Evolutionary conservation across 2,888 invertebrate species (phyloP).

Genomic region (Scrobipalpa costella): DNA sequence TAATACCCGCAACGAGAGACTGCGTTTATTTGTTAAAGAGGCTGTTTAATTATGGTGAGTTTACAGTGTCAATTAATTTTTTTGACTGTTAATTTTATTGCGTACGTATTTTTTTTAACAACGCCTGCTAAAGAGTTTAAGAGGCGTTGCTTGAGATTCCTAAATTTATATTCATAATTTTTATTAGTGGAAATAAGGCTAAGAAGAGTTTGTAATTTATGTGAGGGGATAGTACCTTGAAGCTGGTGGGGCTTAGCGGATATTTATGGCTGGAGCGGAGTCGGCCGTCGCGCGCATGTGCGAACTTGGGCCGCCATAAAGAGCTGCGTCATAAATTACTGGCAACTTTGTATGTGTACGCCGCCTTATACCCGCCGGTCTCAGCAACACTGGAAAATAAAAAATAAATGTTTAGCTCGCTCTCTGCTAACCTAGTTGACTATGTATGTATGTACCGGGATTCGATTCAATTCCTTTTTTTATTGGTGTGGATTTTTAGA

Average conservation of each 20-base stretch:
- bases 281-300: conserved; percentile 61
- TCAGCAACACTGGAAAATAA: conserved; percentile 49
- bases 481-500: too few relatives aligned
- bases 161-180: conserved; percentile 20
- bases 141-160: conserved; percentile 13
- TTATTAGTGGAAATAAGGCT: conserved; percentile 20
- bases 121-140: conserved; percentile 17
- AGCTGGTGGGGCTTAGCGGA: conserved; percentile 62
- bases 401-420: conserved; percentile 28
- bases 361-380: conserved; percentile 38
- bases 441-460: neutral
- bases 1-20: conserved; percentile 28
- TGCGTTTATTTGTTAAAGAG: conserved; percentile 32
- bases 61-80: conserved; percentile 26
- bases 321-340: conserved; percentile 65
- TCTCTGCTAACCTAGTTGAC: neutral
- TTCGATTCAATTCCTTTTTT: neutral
- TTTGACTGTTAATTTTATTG: conserved; percentile 24
- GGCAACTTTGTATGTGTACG: conserved; percentile 69
- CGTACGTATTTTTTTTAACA: conserved; percentile 17
- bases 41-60: conserved; percentile 25
- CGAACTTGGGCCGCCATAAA: conserved; percentile 71
- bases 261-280: conserved; percentile 62
- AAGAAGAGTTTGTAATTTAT: conserved; percentile 36
- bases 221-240: conserved; percentile 49